These are phyloP conservation scores for Phymorhynchus buccinoides DNA, from an alignment of 1,140 invertebrate species.

Conservation along the genomic window DNA sequence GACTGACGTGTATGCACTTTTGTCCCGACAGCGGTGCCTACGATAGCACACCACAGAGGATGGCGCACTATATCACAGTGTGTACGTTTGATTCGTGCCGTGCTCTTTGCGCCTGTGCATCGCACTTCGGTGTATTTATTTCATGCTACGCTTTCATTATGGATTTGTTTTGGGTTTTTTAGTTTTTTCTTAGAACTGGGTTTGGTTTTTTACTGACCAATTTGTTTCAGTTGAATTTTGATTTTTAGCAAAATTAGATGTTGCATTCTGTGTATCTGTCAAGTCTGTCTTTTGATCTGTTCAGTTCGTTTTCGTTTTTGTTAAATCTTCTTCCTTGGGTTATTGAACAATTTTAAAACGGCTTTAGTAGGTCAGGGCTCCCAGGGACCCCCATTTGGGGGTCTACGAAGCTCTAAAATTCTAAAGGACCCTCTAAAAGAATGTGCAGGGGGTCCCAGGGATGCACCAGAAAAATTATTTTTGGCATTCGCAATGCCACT, in stretches of 20 bases:
- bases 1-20: slow-evolving; percentile 3
- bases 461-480: too few species aligned
- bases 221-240: slow-evolving; percentile 11
- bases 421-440: too few species aligned
- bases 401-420: too few species aligned
- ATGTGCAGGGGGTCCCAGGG: too few species aligned
- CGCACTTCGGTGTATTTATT: neutral
- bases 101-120: neutral
- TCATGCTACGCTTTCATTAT: slow-evolving; percentile 5
- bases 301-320: neutral
- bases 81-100: slow-evolving; percentile 14
- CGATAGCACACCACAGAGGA: slow-evolving; percentile 37
- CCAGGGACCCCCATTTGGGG: too few species aligned
- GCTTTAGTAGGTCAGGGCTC: too few species aligned
- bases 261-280: too few species aligned
- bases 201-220: neutral
- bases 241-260: too few species aligned
- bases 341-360: too few species aligned
- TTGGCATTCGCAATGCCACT: too few species aligned
- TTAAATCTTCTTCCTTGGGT: neutral
- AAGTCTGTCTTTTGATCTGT: neutral
- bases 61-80: slow-evolving; percentile 22
- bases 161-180: too few species aligned
- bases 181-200: neutral
- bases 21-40: slow-evolving; percentile 41